Conservation (phyloP, 2,888 invertebrate species). For the Kuschelorhynchus macadamiae region DNA sequence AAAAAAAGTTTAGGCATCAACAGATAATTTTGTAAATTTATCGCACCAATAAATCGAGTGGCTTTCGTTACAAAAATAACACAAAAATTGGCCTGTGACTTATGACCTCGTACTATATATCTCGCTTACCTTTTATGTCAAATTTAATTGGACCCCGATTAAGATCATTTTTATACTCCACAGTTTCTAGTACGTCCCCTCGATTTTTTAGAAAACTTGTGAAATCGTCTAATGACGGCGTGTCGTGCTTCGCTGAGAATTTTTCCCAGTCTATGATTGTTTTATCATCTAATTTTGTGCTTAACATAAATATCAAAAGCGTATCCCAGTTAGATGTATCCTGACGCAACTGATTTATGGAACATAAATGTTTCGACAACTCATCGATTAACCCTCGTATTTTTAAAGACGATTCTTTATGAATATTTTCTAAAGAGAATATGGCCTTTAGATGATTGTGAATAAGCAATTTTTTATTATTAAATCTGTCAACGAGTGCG, state of each 20-base stretch:
- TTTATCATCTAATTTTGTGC: not conserved
- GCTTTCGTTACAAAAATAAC: too few relatives aligned
- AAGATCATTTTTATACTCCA: too few relatives aligned
- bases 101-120: not conserved
- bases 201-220: not conserved
- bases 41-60: too few relatives aligned
- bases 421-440: conserved; percentile 36
- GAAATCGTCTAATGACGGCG: too few relatives aligned
- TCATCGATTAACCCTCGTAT: conserved; percentile 22
- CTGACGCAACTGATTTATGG: conserved; percentile 16
- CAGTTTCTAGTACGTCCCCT: not conserved
- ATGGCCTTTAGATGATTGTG: conserved; percentile 44
- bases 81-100: not conserved
- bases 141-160: too few relatives aligned
- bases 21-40: not conserved
- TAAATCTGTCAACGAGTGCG: conserved; percentile 29
- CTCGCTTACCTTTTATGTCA: too few relatives aligned
- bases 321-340: not conserved
- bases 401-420: conserved; percentile 40
- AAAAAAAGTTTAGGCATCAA: not conserved
- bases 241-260: not conserved
- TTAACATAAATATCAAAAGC: not conserved
- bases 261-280: not conserved
- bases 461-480: conserved; percentile 39
- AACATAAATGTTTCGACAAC: conserved; percentile 45